Evolutionary conservation across 1,140 invertebrate genomes (phyloP).

Genomic region (Pollicipes pollicipes): DNA sequence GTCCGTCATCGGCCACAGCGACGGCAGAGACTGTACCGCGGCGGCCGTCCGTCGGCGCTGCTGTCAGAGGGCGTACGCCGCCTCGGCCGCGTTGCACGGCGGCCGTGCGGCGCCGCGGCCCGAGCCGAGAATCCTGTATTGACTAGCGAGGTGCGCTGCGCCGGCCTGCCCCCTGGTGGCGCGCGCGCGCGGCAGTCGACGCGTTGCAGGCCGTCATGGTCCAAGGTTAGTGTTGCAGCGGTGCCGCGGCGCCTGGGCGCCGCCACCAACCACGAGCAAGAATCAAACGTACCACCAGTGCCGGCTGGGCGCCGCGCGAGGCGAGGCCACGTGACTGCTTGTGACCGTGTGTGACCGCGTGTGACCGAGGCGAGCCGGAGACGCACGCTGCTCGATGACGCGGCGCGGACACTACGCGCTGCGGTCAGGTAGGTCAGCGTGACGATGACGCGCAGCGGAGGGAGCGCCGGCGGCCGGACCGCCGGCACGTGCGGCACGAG

Average conservation of each 20-base stretch:
- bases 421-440: too few relatives aligned
- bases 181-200: too few relatives aligned
- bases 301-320: background rate
- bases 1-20: background rate
- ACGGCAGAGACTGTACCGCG: background rate
- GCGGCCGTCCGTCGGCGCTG: too few relatives aligned
- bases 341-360: background rate
- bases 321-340: background rate
- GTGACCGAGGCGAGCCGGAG: background rate
- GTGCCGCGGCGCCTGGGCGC: background rate
- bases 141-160: background rate
- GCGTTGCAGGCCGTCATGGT: background rate
- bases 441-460: too few relatives aligned
- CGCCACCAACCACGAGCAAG: too few relatives aligned
- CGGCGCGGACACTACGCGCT: too few relatives aligned
- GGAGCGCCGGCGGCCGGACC: too few relatives aligned
- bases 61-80: background rate
- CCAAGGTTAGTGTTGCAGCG: background rate
- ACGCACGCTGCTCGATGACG: background rate
- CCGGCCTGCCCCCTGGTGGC: background rate
- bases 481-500: too few relatives aligned
- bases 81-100: background rate
- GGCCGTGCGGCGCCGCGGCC: too few relatives aligned
- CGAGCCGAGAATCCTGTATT: background rate
- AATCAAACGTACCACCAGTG: background rate